phyloP scores from a whole-genome alignment of 2,888 invertebrate species.

The Oscheius sp. region DNA sequence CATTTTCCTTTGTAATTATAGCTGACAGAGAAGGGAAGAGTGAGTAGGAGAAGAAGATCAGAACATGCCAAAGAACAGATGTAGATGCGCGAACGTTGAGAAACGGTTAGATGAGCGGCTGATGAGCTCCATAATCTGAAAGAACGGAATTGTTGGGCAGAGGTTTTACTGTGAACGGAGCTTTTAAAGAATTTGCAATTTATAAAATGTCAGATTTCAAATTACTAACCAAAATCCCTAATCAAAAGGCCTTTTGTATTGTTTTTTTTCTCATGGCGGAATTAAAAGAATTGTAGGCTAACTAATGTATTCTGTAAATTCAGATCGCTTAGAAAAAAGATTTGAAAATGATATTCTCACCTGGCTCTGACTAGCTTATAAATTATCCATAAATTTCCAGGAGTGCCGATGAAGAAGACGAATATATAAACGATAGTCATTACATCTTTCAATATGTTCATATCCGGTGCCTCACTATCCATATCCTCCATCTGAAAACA shows the following conservation, averaged over 20 bases:
- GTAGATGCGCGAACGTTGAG: conserved; percentile 60
- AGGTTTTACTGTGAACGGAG: too few relatives aligned
- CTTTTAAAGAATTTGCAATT: too few relatives aligned
- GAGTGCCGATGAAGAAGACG: conserved; percentile 58
- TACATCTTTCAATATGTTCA: conserved; percentile 49
- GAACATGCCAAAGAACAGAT: conserved; percentile 60
- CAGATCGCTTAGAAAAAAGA: too few relatives aligned
- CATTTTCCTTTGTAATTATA: conserved; percentile 58
- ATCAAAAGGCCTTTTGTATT: too few relatives aligned
- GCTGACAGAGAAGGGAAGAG: conserved; percentile 55
- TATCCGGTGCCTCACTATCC: conserved; percentile 23
- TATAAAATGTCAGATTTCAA: too few relatives aligned
- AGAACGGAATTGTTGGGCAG: too few relatives aligned
- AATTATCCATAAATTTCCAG: conserved; percentile 63
- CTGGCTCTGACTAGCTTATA: conserved; percentile 51
- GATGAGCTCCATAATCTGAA: conserved; percentile 35
- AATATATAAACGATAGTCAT: conserved; percentile 54
- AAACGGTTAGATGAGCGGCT: conserved; percentile 39
- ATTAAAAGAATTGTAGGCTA: too few relatives aligned
- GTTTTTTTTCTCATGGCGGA: too few relatives aligned
- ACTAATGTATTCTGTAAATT: too few relatives aligned
- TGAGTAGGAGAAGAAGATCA: conserved; percentile 59
- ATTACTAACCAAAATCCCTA: too few relatives aligned
- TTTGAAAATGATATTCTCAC: conserved; percentile 28
- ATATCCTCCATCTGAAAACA: conserved; percentile 15